Conservation (phyloP, 2,888 invertebrate species). For the Diadromus collaris region DNA sequence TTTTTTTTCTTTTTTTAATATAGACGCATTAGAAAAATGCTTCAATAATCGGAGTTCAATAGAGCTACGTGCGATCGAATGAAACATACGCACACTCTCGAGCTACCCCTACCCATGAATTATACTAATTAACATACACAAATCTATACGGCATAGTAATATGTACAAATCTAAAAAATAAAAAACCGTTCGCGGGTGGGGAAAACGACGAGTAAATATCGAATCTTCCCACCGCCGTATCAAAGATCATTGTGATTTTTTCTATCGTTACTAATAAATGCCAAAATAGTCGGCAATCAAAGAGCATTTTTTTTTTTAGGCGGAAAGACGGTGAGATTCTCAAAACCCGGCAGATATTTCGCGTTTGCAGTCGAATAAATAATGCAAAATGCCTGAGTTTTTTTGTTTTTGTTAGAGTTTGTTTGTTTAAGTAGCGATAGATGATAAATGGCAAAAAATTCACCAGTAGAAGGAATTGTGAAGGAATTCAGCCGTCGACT, state of each 20-base stretch:
- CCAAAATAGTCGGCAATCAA: conserved; percentile 21
- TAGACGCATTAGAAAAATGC: conserved; percentile 14
- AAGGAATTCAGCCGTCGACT: conserved; percentile 78
- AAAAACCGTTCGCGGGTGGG: conserved; percentile 42
- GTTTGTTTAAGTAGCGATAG: conserved; percentile 28
- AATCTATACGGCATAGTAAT: conserved; percentile 48
- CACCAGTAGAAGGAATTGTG: conserved; percentile 79
- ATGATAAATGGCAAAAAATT: conserved; percentile 61
- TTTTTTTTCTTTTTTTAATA: conserved; percentile 6
- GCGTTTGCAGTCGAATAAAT: conserved; percentile 48
- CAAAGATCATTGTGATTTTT: conserved; percentile 20
- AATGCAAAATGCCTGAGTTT: conserved; percentile 38
- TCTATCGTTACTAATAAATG: conserved; percentile 27
- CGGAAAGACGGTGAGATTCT: conserved; percentile 51
- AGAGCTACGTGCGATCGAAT: conserved; percentile 14
- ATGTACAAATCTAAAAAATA: conserved; percentile 59
- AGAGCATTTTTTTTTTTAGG: conserved; percentile 35
- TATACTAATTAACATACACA: conserved; percentile 53
- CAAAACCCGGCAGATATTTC: conserved; percentile 43
- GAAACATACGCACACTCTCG: conserved; percentile 19
- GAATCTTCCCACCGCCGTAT: conserved; percentile 34
- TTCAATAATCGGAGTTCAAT: conserved; percentile 9
- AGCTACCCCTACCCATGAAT: conserved; percentile 23
- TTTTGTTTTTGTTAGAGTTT: conserved; percentile 22
- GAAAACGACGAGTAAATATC: conserved; percentile 45